These are phyloP conservation scores for Phalacrocorax carbo DNA, from an alignment of 2,113 vertebrate genomes.

Conservation along the genomic window DNA sequence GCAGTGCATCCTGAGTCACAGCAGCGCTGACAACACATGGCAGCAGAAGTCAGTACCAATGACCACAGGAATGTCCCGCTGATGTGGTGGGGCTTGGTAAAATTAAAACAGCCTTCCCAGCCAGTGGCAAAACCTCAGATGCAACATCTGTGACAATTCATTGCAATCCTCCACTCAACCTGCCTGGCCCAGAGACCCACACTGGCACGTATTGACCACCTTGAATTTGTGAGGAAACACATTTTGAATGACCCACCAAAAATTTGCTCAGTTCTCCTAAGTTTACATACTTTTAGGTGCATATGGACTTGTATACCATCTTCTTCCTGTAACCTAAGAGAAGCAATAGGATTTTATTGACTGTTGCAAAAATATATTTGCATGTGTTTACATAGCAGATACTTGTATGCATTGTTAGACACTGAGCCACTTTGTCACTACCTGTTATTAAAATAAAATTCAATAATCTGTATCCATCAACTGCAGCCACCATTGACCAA, in stretches of 20 bases:
- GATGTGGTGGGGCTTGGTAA: not conserved
- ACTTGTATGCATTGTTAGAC: not conserved
- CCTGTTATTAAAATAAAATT: conserved; percentile 37
- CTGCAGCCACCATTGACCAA: not conserved
- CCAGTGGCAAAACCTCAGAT: rapidly evolving
- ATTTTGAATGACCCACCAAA: not conserved
- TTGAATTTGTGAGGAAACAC: not conserved
- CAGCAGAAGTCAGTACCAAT: not conserved
- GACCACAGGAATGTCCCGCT: rapidly evolving
- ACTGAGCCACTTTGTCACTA: conserved; percentile 10
- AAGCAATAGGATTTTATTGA: not conserved
- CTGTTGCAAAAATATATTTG: not conserved
- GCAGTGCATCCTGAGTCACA: rapidly evolving
- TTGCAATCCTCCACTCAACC: not conserved
- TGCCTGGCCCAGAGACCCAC: not conserved
- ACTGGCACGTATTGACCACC: not conserved
- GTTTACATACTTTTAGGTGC: not conserved
- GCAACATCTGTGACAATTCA: rapidly evolving
- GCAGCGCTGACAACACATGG: not conserved
- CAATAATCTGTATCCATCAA: conserved; percentile 44
- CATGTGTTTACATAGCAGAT: not conserved
- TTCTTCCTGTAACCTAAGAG: not conserved
- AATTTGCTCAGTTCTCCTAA: not conserved
- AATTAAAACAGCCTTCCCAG: not conserved
- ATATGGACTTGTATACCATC: not conserved